Conservation (phyloP, 92 coral and sea anemone species). For the Epizoanthus rinbou region DNA sequence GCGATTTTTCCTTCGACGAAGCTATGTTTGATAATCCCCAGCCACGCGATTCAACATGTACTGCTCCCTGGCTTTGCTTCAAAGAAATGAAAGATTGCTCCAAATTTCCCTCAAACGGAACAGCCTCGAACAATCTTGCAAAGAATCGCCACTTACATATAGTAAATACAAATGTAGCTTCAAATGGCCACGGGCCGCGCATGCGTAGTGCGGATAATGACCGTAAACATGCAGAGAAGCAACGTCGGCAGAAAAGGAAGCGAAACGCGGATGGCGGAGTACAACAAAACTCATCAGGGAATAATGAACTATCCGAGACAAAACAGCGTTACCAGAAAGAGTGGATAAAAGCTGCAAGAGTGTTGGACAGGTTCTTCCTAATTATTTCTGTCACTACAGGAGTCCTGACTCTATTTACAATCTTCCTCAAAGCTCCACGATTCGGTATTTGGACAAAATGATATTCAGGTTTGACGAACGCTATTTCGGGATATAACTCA, state of each 20-base stretch:
- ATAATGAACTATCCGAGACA: conserved; percentile 2
- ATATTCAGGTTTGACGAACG: too few relatives aligned
- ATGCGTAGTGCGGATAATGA: conserved; percentile 26
- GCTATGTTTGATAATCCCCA: conserved; percentile 35
- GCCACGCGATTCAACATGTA: not conserved
- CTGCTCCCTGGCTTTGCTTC: conserved; percentile 29
- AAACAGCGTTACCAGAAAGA: conserved; percentile 36
- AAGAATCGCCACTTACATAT: conserved; percentile 11
- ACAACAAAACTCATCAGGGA: not conserved
- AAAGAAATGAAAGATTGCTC: conserved; percentile 4
- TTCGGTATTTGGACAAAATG: conserved; percentile 31
- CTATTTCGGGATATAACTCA: too few relatives aligned
- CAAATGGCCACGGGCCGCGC: conserved; percentile 12
- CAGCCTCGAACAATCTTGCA: conserved; percentile 18
- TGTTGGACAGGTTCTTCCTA: conserved; percentile 54
- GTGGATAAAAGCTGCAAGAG: conserved; percentile 36
- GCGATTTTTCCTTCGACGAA: conserved; percentile 37
- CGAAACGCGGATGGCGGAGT: not conserved
- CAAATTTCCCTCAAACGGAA: conserved; percentile 4
- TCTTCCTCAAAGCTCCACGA: conserved; percentile 41
- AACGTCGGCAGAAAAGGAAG: not conserved
- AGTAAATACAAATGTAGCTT: not conserved
- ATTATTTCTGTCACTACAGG: conserved; percentile 24
- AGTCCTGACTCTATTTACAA: conserved; percentile 32
- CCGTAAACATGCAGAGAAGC: not conserved